phyloP scores from a whole-genome alignment of 2,888 invertebrate species.

The Caenorhabditis becei region DNA sequence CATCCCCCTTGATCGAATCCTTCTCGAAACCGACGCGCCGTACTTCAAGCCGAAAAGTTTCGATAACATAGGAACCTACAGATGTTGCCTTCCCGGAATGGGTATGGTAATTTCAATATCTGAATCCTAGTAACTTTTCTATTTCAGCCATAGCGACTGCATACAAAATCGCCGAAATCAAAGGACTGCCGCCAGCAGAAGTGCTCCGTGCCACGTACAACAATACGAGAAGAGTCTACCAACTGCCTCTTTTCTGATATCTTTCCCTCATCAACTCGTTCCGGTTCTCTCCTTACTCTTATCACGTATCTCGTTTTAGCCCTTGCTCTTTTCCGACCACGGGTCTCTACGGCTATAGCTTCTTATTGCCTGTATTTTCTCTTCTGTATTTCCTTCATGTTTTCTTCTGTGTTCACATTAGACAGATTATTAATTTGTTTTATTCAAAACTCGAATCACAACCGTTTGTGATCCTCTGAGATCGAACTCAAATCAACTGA shows the following conservation, averaged over 20 bases:
- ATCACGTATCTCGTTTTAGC: too few relatives aligned
- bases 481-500: slow-evolving; percentile 31
- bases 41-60: slow-evolving; percentile 82
- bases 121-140: not conserved
- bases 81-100: slow-evolving; percentile 53
- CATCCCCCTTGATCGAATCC: slow-evolving; percentile 82
- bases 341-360: too few relatives aligned
- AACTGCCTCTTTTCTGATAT: slow-evolving; percentile 26
- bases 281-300: not conserved
- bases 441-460: slow-evolving; percentile 1
- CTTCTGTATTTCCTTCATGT: not conserved
- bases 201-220: slow-evolving; percentile 51
- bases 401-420: not conserved
- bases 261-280: not conserved
- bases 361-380: too few relatives aligned
- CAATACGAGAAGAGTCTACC: slow-evolving; percentile 49
- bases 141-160: slow-evolving; percentile 57
- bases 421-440: not conserved
- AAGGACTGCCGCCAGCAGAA: slow-evolving; percentile 37
- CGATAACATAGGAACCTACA: slow-evolving; percentile 24
- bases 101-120: too few relatives aligned
- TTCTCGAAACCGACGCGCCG: slow-evolving; percentile 84
- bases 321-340: too few relatives aligned
- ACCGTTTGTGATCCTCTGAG: not conserved
- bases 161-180: slow-evolving; percentile 36